phyloP scores from a whole-genome alignment of 2,113 vertebrate genomes.

The Rattus norvegicus region DNA sequence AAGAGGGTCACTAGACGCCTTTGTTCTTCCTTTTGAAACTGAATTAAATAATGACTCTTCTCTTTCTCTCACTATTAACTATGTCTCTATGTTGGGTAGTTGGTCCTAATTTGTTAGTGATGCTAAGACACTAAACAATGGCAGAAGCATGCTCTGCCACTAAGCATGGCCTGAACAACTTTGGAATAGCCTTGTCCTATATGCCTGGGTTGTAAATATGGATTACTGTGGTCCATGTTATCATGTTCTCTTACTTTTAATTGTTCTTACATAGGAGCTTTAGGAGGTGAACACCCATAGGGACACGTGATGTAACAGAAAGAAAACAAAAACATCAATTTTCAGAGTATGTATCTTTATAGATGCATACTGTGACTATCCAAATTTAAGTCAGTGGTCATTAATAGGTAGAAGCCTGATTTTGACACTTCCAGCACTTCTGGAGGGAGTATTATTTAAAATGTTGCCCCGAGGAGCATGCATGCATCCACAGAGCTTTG shows the following conservation, averaged over 20 bases:
- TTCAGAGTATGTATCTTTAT: not conserved
- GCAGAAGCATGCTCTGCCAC: too few relatives aligned
- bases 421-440: not conserved
- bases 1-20: too few relatives aligned
- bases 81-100: too few relatives aligned
- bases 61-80: too few relatives aligned
- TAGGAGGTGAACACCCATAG: rapidly evolving
- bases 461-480: not conserved
- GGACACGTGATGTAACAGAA: not conserved
- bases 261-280: not conserved
- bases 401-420: not conserved
- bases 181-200: too few relatives aligned
- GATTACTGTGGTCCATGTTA: too few relatives aligned
- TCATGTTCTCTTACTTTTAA: not conserved
- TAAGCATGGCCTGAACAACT: too few relatives aligned
- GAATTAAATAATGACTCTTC: too few relatives aligned
- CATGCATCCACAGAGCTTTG: not conserved
- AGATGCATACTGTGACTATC: rapidly evolving
- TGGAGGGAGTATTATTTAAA: not conserved
- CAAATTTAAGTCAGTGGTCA: not conserved
- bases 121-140: too few relatives aligned
- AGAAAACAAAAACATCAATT: not conserved
- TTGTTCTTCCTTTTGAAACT: too few relatives aligned
- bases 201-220: too few relatives aligned
- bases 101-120: too few relatives aligned